phyloP scores from a whole-genome alignment of 2,113 vertebrate species.

The Argyrosomus japonicus region DNA sequence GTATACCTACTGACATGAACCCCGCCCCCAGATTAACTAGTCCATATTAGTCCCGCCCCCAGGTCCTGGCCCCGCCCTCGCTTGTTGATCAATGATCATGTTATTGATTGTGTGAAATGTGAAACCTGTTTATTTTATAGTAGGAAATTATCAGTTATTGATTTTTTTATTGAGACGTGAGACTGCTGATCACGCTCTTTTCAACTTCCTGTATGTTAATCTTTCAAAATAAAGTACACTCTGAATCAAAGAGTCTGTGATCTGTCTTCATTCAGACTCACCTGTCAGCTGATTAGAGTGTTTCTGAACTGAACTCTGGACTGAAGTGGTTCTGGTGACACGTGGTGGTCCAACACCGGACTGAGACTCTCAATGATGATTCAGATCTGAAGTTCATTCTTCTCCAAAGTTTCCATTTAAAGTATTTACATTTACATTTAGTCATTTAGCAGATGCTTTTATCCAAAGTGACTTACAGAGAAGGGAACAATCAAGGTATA shows the following conservation, averaged over 20 bases:
- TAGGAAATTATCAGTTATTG: conserved; percentile 45
- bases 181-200: conserved; percentile 49
- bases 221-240: conserved; percentile 69
- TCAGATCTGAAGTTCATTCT: too few relatives aligned
- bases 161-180: conserved; percentile 34
- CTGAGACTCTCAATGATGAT: too few relatives aligned
- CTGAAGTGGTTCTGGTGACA: too few relatives aligned
- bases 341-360: too few relatives aligned
- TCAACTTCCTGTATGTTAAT: conserved; percentile 65
- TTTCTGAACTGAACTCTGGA: too few relatives aligned
- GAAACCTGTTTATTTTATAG: conserved; percentile 55
- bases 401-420: too few relatives aligned
- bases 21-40: neutral
- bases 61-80: neutral
- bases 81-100: conserved; percentile 26
- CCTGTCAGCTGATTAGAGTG: too few relatives aligned
- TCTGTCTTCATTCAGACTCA: neutral
- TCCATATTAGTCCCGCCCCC: neutral
- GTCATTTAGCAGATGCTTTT: too few relatives aligned
- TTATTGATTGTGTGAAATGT: conserved; percentile 61
- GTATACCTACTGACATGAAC: conserved; percentile 4
- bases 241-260: conserved; percentile 16
- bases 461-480: too few relatives aligned
- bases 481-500: too few relatives aligned
- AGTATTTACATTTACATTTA: too few relatives aligned